A percentile compares a stretch with the other conserved stretches of the same genome.
phyloP scores from a whole-genome alignment of 2,113 vertebrate genomes.

The Calyptomena viridis region DNA sequence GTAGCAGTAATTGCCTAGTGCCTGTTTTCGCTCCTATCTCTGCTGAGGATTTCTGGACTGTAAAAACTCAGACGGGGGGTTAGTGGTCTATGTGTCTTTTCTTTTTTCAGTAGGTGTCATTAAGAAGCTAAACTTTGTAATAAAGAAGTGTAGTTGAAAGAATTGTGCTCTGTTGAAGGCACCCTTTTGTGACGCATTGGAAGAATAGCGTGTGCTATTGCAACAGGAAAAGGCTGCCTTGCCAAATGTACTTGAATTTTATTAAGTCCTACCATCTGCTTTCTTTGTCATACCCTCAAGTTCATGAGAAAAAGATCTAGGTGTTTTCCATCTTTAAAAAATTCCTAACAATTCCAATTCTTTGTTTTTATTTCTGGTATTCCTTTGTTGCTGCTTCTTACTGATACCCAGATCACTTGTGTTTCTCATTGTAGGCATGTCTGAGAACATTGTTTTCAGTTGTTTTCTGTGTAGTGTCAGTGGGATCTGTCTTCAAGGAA shows the following conservation, averaged over 20 bases:
- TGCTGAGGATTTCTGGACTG: not conserved
- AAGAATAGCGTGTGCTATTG: not conserved
- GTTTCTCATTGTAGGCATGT: not conserved
- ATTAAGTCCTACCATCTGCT: conserved; percentile 40
- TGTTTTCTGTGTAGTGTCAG: not conserved
- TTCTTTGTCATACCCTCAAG: not conserved
- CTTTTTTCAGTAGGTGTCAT: not conserved
- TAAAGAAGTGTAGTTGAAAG: not conserved
- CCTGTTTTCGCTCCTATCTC: not conserved
- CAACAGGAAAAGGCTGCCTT: not conserved
- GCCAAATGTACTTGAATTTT: conserved; percentile 37
- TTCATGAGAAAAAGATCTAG: not conserved
- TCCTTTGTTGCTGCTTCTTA: not conserved
- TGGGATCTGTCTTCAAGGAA: not conserved
- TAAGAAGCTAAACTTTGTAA: not conserved
- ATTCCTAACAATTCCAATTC: not conserved
- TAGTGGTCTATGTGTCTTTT: not conserved
- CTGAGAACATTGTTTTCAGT: not conserved
- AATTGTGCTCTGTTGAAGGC: not conserved
- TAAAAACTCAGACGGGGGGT: not conserved
- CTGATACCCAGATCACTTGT: not conserved
- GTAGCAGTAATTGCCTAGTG: not conserved
- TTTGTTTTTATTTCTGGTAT: not conserved
- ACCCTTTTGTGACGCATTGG: not conserved
- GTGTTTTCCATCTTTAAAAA: not conserved